Evolutionary conservation across 1,140 invertebrate species (phyloP), one percentile per base, ranked within the genome.

Genomic region (Vollenhovia emeryi): DNA sequence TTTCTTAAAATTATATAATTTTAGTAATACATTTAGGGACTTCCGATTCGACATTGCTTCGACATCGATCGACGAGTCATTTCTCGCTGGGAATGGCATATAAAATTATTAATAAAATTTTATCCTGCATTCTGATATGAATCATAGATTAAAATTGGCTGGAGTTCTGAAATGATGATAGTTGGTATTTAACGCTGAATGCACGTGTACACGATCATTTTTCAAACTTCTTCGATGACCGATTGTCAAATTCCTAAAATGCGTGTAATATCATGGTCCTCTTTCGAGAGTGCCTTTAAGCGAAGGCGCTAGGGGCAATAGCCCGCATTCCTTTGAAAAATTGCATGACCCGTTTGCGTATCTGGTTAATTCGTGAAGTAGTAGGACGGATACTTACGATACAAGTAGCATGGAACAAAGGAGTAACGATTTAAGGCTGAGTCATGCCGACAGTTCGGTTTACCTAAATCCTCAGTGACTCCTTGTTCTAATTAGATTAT

Each of bases 371-470:
- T 79, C 62, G 73, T 45, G 76, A 84, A 84, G 43, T 60, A 71
- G 50, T 50, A 88, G 87, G 87, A 89, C 87, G 87, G 87, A 89
- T 88, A 88, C 87, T 85, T 89, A 85, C 50, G 84, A 40, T 85
- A 82, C 30, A 83, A 83, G 68, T 83, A 60, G 69, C 36, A 21
- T 74, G 27, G 13, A 83, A 83, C 30, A 45, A 62, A 76, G 33
- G 15, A 84, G 13, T 73, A 84, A 74, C 78, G 60, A 60, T 79
- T 71, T 82, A 82, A 71, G 78, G 78, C 78, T 82, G 78, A 82
- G 27, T 59, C n/a, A 3, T 43, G 11, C 24, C 24, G 50, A 57
- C 18, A 45, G 36, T 68, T 30, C 27, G 7, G 7, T 1, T 33
- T 30, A 82, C 6, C 13, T 43, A 57, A 73, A 59, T 62, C 13